phyloP scores from a whole-genome alignment of 2,888 invertebrate genomes.

The Melipona bicolor region DNA sequence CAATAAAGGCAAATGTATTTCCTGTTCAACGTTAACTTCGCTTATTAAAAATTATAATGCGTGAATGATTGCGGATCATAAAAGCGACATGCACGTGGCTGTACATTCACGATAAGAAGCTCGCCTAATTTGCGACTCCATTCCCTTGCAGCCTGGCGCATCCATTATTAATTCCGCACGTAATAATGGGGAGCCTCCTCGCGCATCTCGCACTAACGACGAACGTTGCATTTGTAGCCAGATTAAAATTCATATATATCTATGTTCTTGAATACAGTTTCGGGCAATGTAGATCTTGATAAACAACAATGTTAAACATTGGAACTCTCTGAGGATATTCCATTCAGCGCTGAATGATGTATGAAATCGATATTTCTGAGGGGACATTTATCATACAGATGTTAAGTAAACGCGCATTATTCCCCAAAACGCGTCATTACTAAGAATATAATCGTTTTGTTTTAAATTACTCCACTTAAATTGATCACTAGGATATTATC shows the following conservation, averaged over 20 bases:
- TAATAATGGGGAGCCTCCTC: constrained; percentile 46
- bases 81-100: constrained; percentile 32
- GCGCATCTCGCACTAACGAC: constrained; percentile 23
- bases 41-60: constrained; percentile 47
- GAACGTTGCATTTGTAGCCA: constrained; percentile 24
- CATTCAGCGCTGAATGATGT: too few relatives aligned
- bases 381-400: background rate
- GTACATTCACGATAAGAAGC: constrained; percentile 60
- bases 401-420: background rate
- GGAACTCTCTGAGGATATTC: background rate
- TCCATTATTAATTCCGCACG: constrained; percentile 65
- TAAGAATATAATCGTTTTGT: too few relatives aligned
- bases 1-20: constrained; percentile 39
- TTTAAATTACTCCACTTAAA: background rate
- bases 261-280: constrained; percentile 33
- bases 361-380: background rate
- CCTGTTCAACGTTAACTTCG: constrained; percentile 36
- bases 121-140: constrained; percentile 58
- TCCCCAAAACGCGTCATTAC: too few relatives aligned
- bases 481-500: background rate
- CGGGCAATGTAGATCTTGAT: background rate
- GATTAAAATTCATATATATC: constrained; percentile 62
- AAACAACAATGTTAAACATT: background rate
- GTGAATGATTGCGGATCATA: constrained; percentile 27
- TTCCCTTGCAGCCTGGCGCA: constrained; percentile 52